Conservation (phyloP, 2,113 vertebrate genomes). For the Paratilapia polleni region DNA sequence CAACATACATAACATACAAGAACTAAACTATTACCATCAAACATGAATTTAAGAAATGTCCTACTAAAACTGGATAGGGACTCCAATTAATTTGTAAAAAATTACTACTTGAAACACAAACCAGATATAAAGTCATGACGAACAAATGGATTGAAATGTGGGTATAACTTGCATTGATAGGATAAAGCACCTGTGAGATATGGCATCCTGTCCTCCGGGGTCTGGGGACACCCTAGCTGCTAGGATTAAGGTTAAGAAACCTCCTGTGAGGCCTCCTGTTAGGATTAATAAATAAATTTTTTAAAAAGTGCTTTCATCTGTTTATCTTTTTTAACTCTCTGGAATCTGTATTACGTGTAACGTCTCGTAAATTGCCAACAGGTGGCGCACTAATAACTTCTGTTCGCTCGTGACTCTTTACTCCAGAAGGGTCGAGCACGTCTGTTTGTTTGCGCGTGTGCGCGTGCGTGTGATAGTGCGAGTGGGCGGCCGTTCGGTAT, state of each 20-base stretch:
- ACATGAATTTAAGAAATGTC: background rate
- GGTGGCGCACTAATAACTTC: constrained; percentile 44
- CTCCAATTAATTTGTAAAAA: background rate
- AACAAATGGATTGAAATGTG: background rate
- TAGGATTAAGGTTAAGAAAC: background rate
- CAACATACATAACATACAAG: background rate
- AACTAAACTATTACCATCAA: background rate
- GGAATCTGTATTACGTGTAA: background rate
- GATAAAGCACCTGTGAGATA: background rate
- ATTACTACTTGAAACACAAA: background rate
- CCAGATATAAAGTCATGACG: background rate
- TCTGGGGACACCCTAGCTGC: background rate
- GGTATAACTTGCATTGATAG: background rate
- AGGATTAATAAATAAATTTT: too few species aligned
- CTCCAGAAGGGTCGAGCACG: constrained; percentile 9
- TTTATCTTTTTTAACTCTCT: background rate
- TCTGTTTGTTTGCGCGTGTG: constrained; percentile 1
- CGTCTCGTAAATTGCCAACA: constrained; percentile 15
- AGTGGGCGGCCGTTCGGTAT: background rate
- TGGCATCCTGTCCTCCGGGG: background rate
- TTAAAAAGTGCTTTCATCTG: background rate
- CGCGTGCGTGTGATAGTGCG: background rate
- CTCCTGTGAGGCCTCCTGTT: too few species aligned
- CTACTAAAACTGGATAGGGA: background rate
- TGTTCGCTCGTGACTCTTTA: background rate